phyloP scores from a whole-genome alignment of 2,888 invertebrate genomes.

The Erpobdella octoculata region DNA sequence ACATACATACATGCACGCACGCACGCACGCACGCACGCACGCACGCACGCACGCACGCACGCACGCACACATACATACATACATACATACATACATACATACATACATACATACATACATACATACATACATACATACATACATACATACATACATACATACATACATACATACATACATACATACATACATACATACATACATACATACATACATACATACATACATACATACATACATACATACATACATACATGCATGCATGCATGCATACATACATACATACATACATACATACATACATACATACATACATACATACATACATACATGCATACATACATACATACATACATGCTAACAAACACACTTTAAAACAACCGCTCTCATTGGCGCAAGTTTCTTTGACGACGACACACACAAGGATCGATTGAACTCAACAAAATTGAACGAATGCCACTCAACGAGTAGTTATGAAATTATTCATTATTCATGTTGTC shows the following conservation, averaged over 20 bases:
- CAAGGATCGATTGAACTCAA: too few relatives aligned
- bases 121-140: conserved; percentile 8
- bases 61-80: neutral
- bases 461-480: too few relatives aligned
- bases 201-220: conserved; percentile 1
- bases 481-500: too few relatives aligned
- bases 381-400: too few relatives aligned
- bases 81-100: conserved; percentile 4
- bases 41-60: neutral
- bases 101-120: conserved; percentile 21
- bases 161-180: conserved; percentile 17
- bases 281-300: conserved; percentile 1
- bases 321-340: neutral
- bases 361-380: neutral
- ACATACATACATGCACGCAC: neutral
- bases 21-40: neutral
- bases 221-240: neutral
- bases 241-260: conserved; percentile 1
- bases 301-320: neutral
- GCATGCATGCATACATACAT: conserved; percentile 1
- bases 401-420: too few relatives aligned
- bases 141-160: conserved; percentile 1
- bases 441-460: too few relatives aligned
- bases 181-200: conserved; percentile 10
- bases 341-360: neutral